phyloP scores from a whole-genome alignment of 2,113 vertebrate genomes.

The Mola mola region DNA sequence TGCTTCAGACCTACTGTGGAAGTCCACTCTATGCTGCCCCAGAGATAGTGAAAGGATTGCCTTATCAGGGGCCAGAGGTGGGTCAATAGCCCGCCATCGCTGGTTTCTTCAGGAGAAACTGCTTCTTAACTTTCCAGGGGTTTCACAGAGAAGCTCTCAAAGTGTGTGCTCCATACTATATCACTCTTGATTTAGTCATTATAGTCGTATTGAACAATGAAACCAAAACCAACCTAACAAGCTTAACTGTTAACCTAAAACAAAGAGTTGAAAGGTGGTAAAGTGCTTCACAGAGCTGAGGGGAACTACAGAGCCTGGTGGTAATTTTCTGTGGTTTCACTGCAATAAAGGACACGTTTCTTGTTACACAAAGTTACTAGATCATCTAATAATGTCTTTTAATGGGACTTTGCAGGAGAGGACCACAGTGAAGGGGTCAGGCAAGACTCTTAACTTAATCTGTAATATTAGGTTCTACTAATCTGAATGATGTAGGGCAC shows the following conservation, averaged over 20 bases:
- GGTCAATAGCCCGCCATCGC: not conserved
- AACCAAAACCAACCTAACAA: not conserved
- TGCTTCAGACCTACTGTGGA: constrained; percentile 85
- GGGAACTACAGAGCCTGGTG: not conserved
- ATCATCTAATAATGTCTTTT: no score
- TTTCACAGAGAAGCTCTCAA: constrained; percentile 1
- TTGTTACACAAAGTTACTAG: no score
- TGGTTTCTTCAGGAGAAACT: not conserved
- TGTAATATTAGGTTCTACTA: no score
- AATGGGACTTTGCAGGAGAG: no score
- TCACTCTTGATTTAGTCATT: not conserved
- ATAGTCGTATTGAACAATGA: not conserved
- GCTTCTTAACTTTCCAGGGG: not conserved
- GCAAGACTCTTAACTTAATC: no score
- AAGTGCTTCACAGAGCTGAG: not conserved
- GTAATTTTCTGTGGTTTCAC: not conserved
- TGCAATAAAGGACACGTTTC: no score
- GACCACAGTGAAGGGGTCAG: no score
- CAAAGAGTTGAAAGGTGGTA: not conserved
- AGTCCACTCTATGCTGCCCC: constrained; percentile 85
- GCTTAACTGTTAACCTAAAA: not conserved
- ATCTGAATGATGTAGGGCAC: no score
- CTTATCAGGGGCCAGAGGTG: constrained; percentile 85
- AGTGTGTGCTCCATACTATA: not conserved
- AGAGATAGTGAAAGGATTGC: constrained; percentile 84